Evolutionary conservation across 2,888 invertebrate genomes (phyloP), one percentile per base, ranked within the genome.

Genomic region (Eremobia ochroleuca): DNA sequence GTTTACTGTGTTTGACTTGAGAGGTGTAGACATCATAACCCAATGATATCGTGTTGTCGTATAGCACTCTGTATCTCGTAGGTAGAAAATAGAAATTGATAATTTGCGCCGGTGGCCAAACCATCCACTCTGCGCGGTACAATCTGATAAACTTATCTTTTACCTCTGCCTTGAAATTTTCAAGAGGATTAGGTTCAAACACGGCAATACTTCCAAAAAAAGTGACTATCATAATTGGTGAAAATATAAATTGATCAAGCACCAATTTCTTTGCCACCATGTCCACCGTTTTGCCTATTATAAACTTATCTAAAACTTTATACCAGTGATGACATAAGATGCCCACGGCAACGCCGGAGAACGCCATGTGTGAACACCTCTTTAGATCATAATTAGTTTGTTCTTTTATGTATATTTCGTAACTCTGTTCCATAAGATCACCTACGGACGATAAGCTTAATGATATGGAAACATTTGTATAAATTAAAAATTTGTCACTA

Each of bases 101-200:
- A 62, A 99, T 96, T 94, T 99, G 99, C 0, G 99, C 99, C 0
- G 98, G 98, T 0, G 99, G 99, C 99, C 99, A 99, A 11, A 99
- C 97, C 83, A 98, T 95, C 98, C 99, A 99, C 93, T 99, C 99
- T 0, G 99, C 99, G 31, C 97, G 95, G 92, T 99, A 99, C 46
- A 99, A 95, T 85, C 97, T 97, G 92, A 97, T 96, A 64, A 98
- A 98, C 94, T 99, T 99, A 34, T 97, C 95, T 87, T 96, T 97
- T 21, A 98, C 97, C 94, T 99, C 98, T 52, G 97, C 94, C 88
- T 97, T 97, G 76, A 98, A 97, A 90, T 98, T 98, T 28, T 97
- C 91, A 62, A 96, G 91, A 1, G 97, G 97, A 83, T 97, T 96
- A 13, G 97, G 95, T 95, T 99, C 99, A 81, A 99, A 95, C n/a